A percentile compares a stretch with the other conserved stretches of the same genome.
These are phyloP conservation scores for Falco punctatus DNA, from an alignment of 2,113 vertebrate species.

Conservation along the genomic window DNA sequence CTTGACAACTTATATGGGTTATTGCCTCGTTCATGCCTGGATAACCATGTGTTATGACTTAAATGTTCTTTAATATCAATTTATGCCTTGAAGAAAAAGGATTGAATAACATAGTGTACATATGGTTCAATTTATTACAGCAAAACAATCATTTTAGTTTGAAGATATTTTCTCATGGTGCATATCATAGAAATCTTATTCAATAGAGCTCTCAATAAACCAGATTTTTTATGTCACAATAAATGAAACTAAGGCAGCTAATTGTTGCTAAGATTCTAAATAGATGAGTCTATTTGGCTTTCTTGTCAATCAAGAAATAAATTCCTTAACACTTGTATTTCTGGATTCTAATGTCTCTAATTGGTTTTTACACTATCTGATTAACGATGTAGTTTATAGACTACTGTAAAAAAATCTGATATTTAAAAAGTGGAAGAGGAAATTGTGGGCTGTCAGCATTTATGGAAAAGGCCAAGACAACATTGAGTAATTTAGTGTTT, in stretches of 20 bases:
- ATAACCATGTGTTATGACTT: conserved; percentile 92
- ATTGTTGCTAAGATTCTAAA: conserved; percentile 86
- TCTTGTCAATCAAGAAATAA: conserved; percentile 87
- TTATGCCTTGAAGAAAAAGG: conserved; percentile 87
- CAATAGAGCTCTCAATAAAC: conserved; percentile 85
- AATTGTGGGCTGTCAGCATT: conserved; percentile 75
- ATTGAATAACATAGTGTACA: conserved; percentile 87
- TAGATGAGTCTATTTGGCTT: conserved; percentile 85
- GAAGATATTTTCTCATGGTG: conserved; percentile 87
- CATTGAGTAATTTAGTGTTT: conserved; percentile 49
- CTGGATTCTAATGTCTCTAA: conserved; percentile 84
- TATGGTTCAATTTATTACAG: conserved; percentile 89
- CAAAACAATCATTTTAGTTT: conserved; percentile 87
- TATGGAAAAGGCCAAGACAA: conserved; percentile 67
- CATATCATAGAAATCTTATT: conserved; percentile 86
- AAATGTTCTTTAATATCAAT: conserved; percentile 90
- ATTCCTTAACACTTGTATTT: conserved; percentile 86
- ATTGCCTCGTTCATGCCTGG: conserved; percentile 92
- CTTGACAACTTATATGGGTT: conserved; percentile 96
- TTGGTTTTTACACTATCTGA: conserved; percentile 85
- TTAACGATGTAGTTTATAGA: conserved; percentile 81
- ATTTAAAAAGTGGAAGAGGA: conserved; percentile 70
- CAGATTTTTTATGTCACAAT: conserved; percentile 89
- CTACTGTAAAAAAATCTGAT: conserved; percentile 72
- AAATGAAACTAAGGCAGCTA: conserved; percentile 87